Conservation (phyloP, 2,113 vertebrate genomes). For the Neolamprologus longior region DNA sequence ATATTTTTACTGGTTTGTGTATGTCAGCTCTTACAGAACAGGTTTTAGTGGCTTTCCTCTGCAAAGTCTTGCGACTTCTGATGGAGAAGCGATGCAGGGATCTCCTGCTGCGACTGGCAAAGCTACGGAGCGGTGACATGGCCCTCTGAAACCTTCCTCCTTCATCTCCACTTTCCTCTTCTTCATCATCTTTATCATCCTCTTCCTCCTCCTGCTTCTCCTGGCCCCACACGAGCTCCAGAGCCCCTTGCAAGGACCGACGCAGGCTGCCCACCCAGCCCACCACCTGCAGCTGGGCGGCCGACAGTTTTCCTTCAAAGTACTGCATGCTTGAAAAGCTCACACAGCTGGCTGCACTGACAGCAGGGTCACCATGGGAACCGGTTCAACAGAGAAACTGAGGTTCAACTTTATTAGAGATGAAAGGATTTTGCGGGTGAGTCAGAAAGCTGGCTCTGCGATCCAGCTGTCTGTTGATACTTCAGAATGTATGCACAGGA, state of each 20-base stretch:
- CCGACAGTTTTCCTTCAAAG: conserved; percentile 83
- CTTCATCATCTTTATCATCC: conserved; percentile 14
- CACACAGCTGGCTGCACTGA: neutral
- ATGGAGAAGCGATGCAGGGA: conserved; percentile 78
- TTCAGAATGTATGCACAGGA: neutral
- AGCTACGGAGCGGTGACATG: conserved; percentile 80
- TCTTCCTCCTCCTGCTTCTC: conserved; percentile 50
- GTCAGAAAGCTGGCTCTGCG: neutral
- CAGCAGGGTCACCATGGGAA: conserved; percentile 30
- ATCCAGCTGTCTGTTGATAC: neutral
- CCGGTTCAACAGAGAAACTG: neutral
- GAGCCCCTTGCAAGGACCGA: conserved; percentile 82
- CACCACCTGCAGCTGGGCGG: conserved; percentile 82
- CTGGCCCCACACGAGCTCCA: conserved; percentile 73
- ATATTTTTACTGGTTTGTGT: neutral
- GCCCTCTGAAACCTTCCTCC: conserved; percentile 77
- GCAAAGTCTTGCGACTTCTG: conserved; percentile 75
- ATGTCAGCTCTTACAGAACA: conserved; percentile 75
- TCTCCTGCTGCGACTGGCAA: conserved; percentile 80
- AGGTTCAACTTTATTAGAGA: neutral
- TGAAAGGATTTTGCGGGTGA: neutral
- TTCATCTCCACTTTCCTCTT: neutral
- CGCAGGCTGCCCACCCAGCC: conserved; percentile 83
- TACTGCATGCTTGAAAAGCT: conserved; percentile 78
- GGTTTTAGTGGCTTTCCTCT: conserved; percentile 71